Base-by-base conservation (phyloP, 1,140 invertebrate genomes). In the Charaxes varanes region DNA sequence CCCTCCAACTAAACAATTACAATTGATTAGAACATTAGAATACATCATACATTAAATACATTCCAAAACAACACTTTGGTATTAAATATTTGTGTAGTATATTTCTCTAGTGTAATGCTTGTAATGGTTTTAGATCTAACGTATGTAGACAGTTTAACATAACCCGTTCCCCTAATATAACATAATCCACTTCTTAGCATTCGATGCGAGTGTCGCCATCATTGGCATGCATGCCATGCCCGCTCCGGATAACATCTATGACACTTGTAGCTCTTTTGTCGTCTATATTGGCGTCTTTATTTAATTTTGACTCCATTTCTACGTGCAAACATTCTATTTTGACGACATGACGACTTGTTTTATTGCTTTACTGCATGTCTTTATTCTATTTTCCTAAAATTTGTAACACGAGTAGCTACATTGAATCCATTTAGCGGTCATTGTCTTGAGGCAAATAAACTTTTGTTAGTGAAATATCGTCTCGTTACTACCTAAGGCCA, bases 191-290 rank as follows among this genome's bases (percentile, higher is more conserved):
- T 15, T 10, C 12, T 52, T 53, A 53, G 51, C 41, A 69, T 47
- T 49, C 56, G 10, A 28, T 30, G 56, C 60, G 55, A 52, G 65
- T 49, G 48, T 24, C 4, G 2, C 12, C 23, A 7, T 36, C 24
- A 11, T 65, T 57, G 38, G 26, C 40, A 61, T 59, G 47, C 62
- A 51, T 51, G 48, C 53, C 53, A 58, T 45, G 62, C 22, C 34
- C 38, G 44, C 27, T 28, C 45, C 28, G 36, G 54, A 62, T 61
- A 62, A 51, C 46, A 58, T 53, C 40, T 38, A 53, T 44, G 41
- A 48, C 43, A 43, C 45, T 48, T 41, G 44, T 35, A 16, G 24
- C 27, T 33, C 15, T 24, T 19, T 15, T 31, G 18, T 27, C 22
- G 22, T 32, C 32, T 48, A 24, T 41, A 41, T 48, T 48, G 37